phyloP scores from a whole-genome alignment of 2,797 vertebrate species.

The Muraenolepis orangiensis region DNA sequence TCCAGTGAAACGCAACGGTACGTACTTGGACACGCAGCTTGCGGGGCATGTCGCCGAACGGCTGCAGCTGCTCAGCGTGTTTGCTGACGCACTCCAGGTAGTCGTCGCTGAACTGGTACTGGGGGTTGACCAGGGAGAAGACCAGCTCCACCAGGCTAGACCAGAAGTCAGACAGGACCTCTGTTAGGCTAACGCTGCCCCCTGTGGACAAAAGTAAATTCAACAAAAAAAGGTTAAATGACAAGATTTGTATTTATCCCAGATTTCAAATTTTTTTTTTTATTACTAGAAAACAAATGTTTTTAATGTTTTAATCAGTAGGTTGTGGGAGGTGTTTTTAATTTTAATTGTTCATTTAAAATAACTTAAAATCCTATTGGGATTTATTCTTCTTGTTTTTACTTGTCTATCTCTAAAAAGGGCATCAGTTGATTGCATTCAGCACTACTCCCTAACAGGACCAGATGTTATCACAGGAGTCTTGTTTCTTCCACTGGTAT shows the following conservation, averaged over 20 bases:
- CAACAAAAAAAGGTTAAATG: too few species aligned
- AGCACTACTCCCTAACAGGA: background rate
- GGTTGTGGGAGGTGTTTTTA: background rate
- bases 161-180: constrained; percentile 88
- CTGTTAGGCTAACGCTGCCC: constrained; percentile 77
- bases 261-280: background rate
- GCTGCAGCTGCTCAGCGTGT: constrained; percentile 80
- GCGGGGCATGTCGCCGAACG: constrained; percentile 85
- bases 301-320: constrained; percentile 1
- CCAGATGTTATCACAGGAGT: background rate
- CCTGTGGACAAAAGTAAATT: constrained; percentile 51
- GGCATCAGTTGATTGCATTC: background rate
- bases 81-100: constrained; percentile 88
- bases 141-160: constrained; percentile 82
- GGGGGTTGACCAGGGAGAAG: constrained; percentile 86
- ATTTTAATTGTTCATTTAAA: background rate
- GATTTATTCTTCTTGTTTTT: background rate
- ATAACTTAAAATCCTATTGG: background rate
- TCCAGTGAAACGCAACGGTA: background rate
- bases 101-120: constrained; percentile 83
- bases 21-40: constrained; percentile 82
- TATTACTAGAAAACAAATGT: background rate
- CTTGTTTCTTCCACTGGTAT: constrained; percentile 6
- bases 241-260: background rate
- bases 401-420: background rate